Conservation (phyloP, 2,797 vertebrate species). For the Mustela erminea region DNA sequence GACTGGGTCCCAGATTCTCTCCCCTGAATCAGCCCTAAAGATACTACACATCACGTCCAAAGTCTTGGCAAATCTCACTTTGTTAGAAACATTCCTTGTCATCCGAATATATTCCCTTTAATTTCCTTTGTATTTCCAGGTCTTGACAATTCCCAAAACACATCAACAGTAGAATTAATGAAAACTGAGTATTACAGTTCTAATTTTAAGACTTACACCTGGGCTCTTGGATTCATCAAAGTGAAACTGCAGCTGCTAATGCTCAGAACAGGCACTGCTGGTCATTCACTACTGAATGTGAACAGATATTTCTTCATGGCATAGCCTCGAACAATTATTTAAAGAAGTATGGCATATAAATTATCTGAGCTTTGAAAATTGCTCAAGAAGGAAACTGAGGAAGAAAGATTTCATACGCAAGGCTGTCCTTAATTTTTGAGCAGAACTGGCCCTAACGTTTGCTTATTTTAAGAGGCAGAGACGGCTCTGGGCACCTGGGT, state of each 20-base stretch:
- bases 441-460: background rate
- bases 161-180: background rate
- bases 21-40: background rate
- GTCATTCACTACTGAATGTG: background rate
- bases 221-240: background rate
- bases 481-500: background rate
- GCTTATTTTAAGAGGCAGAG: background rate
- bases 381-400: background rate
- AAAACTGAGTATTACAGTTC: conserved; percentile 7
- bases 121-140: background rate
- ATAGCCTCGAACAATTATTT: background rate
- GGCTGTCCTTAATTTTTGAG: background rate
- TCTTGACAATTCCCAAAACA: background rate
- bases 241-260: background rate
- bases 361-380: conserved; percentile 35
- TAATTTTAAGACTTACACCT: background rate
- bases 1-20: background rate
- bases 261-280: background rate
- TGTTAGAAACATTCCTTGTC: background rate
- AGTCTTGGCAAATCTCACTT: background rate
- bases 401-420: background rate
- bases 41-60: background rate
- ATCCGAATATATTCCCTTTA: background rate
- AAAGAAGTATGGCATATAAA: background rate
- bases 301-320: background rate